phyloP scores from a whole-genome alignment of 2,888 invertebrate genomes.

The Dryobotodes eremita region DNA sequence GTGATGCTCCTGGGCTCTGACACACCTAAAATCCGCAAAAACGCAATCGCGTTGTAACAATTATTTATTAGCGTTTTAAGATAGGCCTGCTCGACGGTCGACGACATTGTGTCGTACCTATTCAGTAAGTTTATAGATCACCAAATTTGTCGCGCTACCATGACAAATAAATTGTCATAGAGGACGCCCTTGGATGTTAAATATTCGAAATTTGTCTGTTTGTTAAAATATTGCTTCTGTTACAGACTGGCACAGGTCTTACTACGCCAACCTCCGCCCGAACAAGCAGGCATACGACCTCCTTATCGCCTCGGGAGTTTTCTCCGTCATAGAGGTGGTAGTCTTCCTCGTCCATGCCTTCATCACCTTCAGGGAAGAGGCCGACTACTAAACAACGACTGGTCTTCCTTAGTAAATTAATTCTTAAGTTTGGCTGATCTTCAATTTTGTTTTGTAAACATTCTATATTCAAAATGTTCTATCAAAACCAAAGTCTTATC shows the following conservation, averaged over 20 bases:
- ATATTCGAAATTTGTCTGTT: background rate
- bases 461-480: conserved; percentile 5
- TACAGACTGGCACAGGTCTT: conserved; percentile 88
- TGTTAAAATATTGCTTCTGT: conserved; percentile 53
- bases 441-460: background rate
- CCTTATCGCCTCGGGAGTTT: conserved; percentile 92
- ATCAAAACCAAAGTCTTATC: conserved; percentile 20
- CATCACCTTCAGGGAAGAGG: conserved; percentile 90
- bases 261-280: conserved; percentile 90
- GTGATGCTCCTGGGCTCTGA: too few species aligned
- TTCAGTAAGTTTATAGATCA: background rate
- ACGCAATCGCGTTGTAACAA: too few species aligned
- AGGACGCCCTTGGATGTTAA: too few species aligned
- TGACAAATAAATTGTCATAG: too few species aligned
- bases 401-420: conserved; percentile 31
- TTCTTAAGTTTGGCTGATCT: conserved; percentile 28
- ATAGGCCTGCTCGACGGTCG: too few species aligned
- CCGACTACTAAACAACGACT: conserved; percentile 83
- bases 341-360: conserved; percentile 92
- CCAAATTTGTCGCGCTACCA: background rate
- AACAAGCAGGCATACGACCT: conserved; percentile 93
- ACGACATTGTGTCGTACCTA: too few species aligned
- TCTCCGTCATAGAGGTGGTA: conserved; percentile 91
- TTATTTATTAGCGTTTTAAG: too few species aligned
- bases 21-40: too few species aligned